Percentiles rank a stretch among this genome's conserved stretches.
Evolutionary conservation across 2,888 invertebrate species (phyloP).

Genomic region (Drosophila stalkeri): DNA sequence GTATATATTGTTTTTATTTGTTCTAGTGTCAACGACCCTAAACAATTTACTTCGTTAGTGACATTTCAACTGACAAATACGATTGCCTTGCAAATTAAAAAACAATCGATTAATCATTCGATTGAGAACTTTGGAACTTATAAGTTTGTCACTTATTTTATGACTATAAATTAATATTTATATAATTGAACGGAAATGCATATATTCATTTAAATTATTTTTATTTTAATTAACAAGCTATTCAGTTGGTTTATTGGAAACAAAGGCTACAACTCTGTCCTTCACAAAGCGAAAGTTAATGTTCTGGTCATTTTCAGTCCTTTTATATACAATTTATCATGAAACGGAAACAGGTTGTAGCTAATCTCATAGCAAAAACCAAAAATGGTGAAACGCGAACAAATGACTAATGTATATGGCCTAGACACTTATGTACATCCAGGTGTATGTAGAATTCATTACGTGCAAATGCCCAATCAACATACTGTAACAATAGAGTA

Average conservation of each 20-base stretch:
- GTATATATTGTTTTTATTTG: neutral
- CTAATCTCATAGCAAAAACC: conserved; percentile 29
- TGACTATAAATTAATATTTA: neutral
- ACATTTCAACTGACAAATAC: conserved; percentile 1
- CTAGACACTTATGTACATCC: conserved; percentile 17
- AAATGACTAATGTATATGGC: conserved; percentile 37
- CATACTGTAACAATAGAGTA: conserved; percentile 52
- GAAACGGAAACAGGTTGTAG: conserved; percentile 47
- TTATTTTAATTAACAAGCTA: neutral
- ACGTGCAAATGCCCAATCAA: conserved; percentile 16
- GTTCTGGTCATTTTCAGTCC: conserved; percentile 31
- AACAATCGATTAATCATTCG: neutral
- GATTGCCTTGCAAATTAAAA: conserved; percentile 5
- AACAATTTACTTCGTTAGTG: neutral
- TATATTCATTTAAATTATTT: neutral
- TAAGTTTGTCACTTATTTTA: neutral
- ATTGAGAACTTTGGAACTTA: neutral
- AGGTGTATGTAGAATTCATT: neutral
- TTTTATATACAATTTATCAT: conserved; percentile 33
- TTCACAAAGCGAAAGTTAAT: conserved; percentile 18
- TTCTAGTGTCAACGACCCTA: conserved; percentile 22
- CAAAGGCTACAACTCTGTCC: conserved; percentile 27
- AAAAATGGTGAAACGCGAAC: conserved; percentile 32
- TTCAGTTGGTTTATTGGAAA: conserved; percentile 17
- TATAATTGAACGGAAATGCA: neutral